phyloP scores from a whole-genome alignment of 2,113 vertebrate species.

The Kobus ellipsiprymnus region DNA sequence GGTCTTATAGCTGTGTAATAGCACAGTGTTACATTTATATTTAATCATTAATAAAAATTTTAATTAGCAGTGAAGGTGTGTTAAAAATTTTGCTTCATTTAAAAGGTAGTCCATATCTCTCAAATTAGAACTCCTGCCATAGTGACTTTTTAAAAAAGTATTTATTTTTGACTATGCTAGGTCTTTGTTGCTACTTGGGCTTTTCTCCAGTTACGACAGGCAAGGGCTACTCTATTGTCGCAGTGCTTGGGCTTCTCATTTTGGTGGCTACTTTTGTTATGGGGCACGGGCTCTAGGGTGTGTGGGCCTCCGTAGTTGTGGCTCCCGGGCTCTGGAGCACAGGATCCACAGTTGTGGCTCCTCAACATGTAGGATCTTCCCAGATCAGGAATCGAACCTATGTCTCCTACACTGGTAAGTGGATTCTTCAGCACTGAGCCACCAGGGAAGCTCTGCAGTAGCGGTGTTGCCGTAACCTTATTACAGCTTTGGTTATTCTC shows the following conservation, averaged over 20 bases:
- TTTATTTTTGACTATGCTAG: neutral
- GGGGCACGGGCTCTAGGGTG: neutral
- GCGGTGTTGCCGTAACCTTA: neutral
- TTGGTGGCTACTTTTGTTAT: neutral
- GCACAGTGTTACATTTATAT: slow-evolving; percentile 5
- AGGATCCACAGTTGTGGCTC: neutral
- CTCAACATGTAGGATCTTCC: neutral
- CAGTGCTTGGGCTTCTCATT: neutral
- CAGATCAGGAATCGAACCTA: neutral
- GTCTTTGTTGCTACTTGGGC: neutral
- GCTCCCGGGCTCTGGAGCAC: neutral
- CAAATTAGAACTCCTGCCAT: neutral
- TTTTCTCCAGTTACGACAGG: neutral
- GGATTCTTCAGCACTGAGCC: neutral
- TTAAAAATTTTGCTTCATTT: slow-evolving; percentile 16
- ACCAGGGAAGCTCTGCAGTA: neutral
- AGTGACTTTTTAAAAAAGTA: neutral
- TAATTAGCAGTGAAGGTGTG: neutral
- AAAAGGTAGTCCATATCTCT: neutral
- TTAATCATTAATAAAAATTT: neutral
- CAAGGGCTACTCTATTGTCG: neutral
- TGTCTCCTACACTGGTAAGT: neutral
- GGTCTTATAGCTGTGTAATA: neutral
- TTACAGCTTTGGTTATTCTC: neutral
- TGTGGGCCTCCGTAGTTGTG: neutral